Evolutionary conservation across 2,888 invertebrate genomes (phyloP).

Genomic region (Sarcophaga variegata): DNA sequence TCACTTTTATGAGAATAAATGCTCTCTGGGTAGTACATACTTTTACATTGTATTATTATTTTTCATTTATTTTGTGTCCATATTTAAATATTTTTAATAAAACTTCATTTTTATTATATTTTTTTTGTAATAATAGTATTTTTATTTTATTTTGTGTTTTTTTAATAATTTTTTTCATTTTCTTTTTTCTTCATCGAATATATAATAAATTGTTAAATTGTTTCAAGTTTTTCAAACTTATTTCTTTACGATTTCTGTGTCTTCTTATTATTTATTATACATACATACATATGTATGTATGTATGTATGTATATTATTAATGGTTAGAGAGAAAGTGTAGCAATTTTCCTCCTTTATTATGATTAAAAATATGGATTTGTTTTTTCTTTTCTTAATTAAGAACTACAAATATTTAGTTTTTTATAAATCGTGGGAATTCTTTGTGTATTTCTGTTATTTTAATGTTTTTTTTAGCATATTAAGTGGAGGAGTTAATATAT

Average conservation of each 20-base stretch:
- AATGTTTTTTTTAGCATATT: conserved; percentile 20
- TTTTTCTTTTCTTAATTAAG: conserved; percentile 37
- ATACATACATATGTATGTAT: too few relatives aligned
- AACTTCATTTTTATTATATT: neutral
- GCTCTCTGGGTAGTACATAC: too few relatives aligned
- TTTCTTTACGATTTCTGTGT: conserved; percentile 31
- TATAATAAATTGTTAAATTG: conserved; percentile 60
- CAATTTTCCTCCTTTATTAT: conserved; percentile 1
- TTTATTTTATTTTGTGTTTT: conserved; percentile 51
- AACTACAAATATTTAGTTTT: conserved; percentile 52
- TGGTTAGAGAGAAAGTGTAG: neutral
- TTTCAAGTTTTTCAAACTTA: conserved; percentile 63
- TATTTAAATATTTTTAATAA: conserved; percentile 22
- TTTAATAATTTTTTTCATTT: conserved; percentile 45
- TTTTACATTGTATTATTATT: too few relatives aligned
- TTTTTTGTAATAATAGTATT: conserved; percentile 19
- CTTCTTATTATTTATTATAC: conserved; percentile 33
- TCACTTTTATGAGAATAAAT: too few relatives aligned
- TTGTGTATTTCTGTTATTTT: conserved; percentile 1
- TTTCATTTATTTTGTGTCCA: too few relatives aligned
- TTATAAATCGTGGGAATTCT: conserved; percentile 46
- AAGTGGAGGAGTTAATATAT: neutral
- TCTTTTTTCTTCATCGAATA: conserved; percentile 48
- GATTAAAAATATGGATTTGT: conserved; percentile 9
- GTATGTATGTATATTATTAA: neutral